These are phyloP conservation scores for Cololabis saira DNA, from an alignment of 2,113 vertebrate species.

Conservation along the genomic window DNA sequence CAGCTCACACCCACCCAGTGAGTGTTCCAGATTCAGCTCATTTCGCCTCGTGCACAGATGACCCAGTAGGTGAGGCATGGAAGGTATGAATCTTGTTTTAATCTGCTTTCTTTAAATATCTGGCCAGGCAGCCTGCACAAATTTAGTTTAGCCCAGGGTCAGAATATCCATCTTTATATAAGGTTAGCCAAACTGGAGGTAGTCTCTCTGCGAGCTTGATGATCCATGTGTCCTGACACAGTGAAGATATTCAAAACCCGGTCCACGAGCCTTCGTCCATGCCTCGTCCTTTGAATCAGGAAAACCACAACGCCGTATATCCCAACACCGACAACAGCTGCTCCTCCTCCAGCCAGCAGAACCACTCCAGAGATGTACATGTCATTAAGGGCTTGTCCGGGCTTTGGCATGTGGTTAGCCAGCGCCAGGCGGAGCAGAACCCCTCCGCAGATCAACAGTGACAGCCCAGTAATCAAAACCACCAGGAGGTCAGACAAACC, in stretches of 20 bases:
- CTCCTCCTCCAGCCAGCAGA: slow-evolving; percentile 83
- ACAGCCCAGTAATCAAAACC: slow-evolving; percentile 87
- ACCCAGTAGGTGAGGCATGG: slow-evolving; percentile 13
- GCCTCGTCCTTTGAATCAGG: slow-evolving; percentile 74
- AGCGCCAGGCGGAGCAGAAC: slow-evolving; percentile 89
- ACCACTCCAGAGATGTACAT: slow-evolving; percentile 93
- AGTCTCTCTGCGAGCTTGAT: slow-evolving; percentile 83
- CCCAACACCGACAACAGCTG: slow-evolving; percentile 85
- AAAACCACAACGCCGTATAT: slow-evolving; percentile 82
- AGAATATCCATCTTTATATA: slow-evolving; percentile 77
- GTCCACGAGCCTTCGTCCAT: slow-evolving; percentile 69
- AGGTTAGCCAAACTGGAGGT: slow-evolving; percentile 94
- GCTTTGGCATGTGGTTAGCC: slow-evolving; percentile 83
- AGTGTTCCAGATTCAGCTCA: slow-evolving; percentile 3
- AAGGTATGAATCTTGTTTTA: slow-evolving; percentile 9
- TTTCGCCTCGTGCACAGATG: slow-evolving; percentile 1
- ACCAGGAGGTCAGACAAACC: slow-evolving; percentile 90
- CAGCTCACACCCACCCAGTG: slow-evolving; percentile 4
- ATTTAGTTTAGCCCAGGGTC: slow-evolving; percentile 8
- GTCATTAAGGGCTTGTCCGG: slow-evolving; percentile 82
- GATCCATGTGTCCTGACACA: slow-evolving; percentile 87
- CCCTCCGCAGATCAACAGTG: slow-evolving; percentile 87
- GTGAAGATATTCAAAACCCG: slow-evolving; percentile 86
- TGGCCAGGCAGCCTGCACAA: background rate
- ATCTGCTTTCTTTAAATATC: slow-evolving; percentile 16